Evolutionary conservation across 64 coral and sea anemone genomes (phyloP).

Genomic region (Trachythela sp.): DNA sequence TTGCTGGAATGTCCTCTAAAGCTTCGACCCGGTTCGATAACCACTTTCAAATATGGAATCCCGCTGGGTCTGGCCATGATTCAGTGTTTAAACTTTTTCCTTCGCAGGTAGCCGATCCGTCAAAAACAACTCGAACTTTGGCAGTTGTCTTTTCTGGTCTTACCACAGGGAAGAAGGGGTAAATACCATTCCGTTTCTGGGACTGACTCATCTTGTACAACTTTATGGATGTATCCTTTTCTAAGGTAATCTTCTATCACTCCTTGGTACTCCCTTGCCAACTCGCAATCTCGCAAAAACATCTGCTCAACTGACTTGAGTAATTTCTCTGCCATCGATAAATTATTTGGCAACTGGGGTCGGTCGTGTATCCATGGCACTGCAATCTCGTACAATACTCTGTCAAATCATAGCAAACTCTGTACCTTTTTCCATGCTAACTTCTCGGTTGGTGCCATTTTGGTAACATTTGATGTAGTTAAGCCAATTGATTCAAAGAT

Average conservation of each 20-base stretch:
- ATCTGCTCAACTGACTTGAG: neutral
- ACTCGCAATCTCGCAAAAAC: neutral
- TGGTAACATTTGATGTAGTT: no score
- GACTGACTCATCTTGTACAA: slow-evolving; percentile 35
- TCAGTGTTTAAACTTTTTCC: slow-evolving; percentile 74
- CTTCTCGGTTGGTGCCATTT: no score
- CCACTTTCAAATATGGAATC: neutral
- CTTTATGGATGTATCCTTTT: slow-evolving; percentile 45
- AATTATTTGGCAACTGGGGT: slow-evolving; percentile 25
- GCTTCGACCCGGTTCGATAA: neutral
- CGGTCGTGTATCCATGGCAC: neutral
- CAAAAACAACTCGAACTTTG: no score
- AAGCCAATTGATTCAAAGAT: no score
- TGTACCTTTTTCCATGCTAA: no score
- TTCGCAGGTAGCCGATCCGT: slow-evolving; percentile 20
- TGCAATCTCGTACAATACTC: no score
- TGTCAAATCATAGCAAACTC: no score
- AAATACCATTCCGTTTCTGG: slow-evolving; percentile 52
- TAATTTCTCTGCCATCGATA: neutral
- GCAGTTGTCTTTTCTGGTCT: slow-evolving; percentile 52
- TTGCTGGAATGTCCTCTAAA: neutral
- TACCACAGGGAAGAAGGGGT: slow-evolving; percentile 58
- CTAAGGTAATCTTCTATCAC: slow-evolving; percentile 24
- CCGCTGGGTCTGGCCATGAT: neutral
- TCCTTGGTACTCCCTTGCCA: slow-evolving; percentile 19